Conservation (phyloP, 2,888 invertebrate genomes). For the Peribatodes rhomboidaria region DNA sequence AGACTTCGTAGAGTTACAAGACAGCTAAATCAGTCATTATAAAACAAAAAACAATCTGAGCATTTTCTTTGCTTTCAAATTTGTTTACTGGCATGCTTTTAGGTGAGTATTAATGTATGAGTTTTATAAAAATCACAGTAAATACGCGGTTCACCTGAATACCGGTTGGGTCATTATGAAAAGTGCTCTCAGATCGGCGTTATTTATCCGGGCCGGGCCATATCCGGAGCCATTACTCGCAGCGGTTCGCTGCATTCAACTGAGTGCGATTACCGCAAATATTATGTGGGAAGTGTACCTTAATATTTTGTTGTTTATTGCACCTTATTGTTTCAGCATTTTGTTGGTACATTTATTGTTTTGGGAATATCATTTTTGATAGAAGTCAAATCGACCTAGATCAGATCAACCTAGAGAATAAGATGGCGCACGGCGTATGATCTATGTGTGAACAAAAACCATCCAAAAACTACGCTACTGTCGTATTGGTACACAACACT, state of each 20-base stretch:
- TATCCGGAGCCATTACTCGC: conserved; percentile 38
- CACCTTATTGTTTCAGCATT: background rate
- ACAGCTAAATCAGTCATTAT: no score
- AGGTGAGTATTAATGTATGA: background rate
- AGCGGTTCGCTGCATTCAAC: conserved; percentile 41
- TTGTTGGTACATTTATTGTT: background rate
- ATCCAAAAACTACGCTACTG: no score
- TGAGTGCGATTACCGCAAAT: conserved; percentile 35
- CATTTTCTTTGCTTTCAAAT: no score
- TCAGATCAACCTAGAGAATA: no score
- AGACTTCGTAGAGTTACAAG: no score
- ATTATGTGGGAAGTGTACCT: background rate
- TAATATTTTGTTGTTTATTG: background rate
- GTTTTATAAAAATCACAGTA: conserved; percentile 12
- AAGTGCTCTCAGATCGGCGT: conserved; percentile 38
- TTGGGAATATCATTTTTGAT: no score
- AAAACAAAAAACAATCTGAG: no score
- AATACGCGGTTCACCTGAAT: conserved; percentile 25
- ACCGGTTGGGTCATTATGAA: conserved; percentile 34
- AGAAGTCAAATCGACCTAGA: no score
- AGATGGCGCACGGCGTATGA: no score
- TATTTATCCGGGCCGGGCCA: conserved; percentile 27
- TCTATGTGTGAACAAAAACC: no score
- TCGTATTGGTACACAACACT: no score
- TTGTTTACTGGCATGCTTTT: no score